These are phyloP conservation scores for Phenganax marumi DNA, from an alignment of 92 coral and sea anemone species.

Conservation along the genomic window DNA sequence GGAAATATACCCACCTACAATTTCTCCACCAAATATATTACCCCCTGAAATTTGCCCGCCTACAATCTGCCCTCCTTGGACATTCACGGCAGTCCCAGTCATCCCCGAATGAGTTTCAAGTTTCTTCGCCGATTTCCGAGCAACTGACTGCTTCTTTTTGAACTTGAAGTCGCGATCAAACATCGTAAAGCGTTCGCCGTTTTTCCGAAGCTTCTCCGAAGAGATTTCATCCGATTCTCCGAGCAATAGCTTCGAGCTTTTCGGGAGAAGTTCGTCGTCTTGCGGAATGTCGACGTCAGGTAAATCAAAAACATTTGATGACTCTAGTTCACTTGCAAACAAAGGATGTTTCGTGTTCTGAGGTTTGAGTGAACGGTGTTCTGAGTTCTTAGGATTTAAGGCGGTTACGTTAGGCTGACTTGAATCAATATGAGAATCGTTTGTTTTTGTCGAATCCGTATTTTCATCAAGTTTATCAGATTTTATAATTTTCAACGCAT, in stretches of 20 bases:
- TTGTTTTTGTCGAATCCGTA: neutral
- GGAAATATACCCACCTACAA: slow-evolving; percentile 73
- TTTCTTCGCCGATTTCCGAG: neutral
- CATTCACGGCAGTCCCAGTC: neutral
- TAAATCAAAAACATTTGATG: slow-evolving; percentile 17
- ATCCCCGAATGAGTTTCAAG: neutral
- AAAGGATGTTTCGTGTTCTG: slow-evolving; percentile 4
- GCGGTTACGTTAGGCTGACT: neutral
- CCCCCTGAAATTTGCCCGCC: slow-evolving; percentile 97
- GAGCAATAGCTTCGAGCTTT: slow-evolving; percentile 17
- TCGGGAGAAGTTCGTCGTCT: slow-evolving; percentile 12
- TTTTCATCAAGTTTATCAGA: neutral
- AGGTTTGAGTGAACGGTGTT: slow-evolving; percentile 4
- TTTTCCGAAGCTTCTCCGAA: slow-evolving; percentile 20
- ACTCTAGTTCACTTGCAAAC: neutral
- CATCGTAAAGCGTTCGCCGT: slow-evolving; percentile 32
- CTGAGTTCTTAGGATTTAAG: neutral
- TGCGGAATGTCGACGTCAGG: slow-evolving; percentile 1
- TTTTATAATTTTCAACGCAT: neutral
- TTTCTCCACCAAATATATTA: slow-evolving; percentile 78
- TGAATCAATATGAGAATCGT: neutral
- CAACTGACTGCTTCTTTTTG: slow-evolving; percentile 5
- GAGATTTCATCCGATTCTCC: slow-evolving; percentile 27
- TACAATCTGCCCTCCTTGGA: slow-evolving; percentile 77
- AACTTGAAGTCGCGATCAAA: slow-evolving; percentile 5